Base-by-base conservation (phyloP, 2,888 invertebrate species). In the Chaitophorus viminalis region DNA sequence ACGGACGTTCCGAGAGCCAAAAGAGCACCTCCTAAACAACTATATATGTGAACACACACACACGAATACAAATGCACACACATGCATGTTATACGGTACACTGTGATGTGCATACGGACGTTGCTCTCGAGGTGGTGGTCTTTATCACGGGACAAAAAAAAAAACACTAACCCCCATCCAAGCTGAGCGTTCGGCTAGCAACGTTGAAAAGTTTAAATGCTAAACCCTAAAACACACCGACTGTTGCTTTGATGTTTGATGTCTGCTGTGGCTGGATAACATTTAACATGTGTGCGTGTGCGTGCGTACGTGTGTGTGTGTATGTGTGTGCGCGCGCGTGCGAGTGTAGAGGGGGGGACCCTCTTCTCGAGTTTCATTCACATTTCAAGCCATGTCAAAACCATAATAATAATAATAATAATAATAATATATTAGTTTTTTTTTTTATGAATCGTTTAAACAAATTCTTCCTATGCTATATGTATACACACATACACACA, bases 391-490 rank as follows among this genome's bases (percentile, higher is more conserved):
- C 70, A 70, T 29, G 70, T 70, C 70, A 70, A 70, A 70, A 70
- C 70, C 17, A 14, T 70, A 31, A 70, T 29, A 29, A 75, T 75
- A 25, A 39, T 75, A n/a, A n/a, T n/a, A n/a, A n/a, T n/a, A n/a
- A n/a, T n/a, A n/a, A n/a, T n/a, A 33, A 74, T 74, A 74, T 33
- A 74, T 75, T 39, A 39, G 25, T 31, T 52, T 77, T 52, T 52
- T 46, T 76, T 76, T 46, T 77, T 77, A 77, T 54, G 77, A 77
- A 77, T 77, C 77, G 52, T 77, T 77, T 77, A 52, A 77, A 77
- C 18, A 52, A 77, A 18, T 76, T 77, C 77, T 77, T 77, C 52
- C 31, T 31, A 52, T 77, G 46, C 3, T 46, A 77, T 18, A 39
- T 25, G 77, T 14, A 14, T 14, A 52, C 2, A 31, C 70, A 31